Base-by-base conservation (phyloP, 2,888 invertebrate species). In the Pinctada fucata region DNA sequence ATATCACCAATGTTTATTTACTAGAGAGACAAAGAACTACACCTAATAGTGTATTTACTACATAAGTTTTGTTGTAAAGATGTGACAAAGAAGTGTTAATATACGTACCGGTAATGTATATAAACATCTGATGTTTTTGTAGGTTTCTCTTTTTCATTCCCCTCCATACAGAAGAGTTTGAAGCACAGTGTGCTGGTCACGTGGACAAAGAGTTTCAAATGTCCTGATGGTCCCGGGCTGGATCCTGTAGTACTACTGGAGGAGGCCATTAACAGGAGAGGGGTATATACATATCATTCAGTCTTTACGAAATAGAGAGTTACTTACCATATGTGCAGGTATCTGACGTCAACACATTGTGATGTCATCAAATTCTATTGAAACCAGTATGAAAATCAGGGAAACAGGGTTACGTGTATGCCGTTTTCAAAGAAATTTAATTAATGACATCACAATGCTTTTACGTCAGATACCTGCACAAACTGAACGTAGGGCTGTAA, bases 141-240 rank as follows among this genome's bases (percentile, higher is more conserved):
- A 95, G 96, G 96, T 5, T 97, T 97, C 93, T 96, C 96, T 2
- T 97, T 97, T 93, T 96, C 96, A 51, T 97, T 97, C 92, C 96
- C 96, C 4, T 96, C 96, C 95, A 94, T 94, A 83, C 96, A 96
- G 90, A 95, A 95, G 88, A 95, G 95, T 67, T 93, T 97, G 80
- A 94, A 95, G 81, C 94, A 94, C 8, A 96, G 95, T n/a, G 94
- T 95, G 85, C 94, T 97, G 84, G 94, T 95, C 16, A 95, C 95
- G n/a, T 97, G 96, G 96, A 96, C 96, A 0, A 97, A 97, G 93
- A 95, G 95, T 80, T 96, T 96, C 92, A 95, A 95, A 85, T 96
- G 96, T 91, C 94, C 95, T 47, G 95, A 95, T 79, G 95, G 95
- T 84, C 94, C 94, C 71, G 95, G 95, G 0, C 93, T 95, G 86